Evolutionary conservation across 2,797 vertebrate species (phyloP).

Genomic region (Hephaestus fuliginosus): DNA sequence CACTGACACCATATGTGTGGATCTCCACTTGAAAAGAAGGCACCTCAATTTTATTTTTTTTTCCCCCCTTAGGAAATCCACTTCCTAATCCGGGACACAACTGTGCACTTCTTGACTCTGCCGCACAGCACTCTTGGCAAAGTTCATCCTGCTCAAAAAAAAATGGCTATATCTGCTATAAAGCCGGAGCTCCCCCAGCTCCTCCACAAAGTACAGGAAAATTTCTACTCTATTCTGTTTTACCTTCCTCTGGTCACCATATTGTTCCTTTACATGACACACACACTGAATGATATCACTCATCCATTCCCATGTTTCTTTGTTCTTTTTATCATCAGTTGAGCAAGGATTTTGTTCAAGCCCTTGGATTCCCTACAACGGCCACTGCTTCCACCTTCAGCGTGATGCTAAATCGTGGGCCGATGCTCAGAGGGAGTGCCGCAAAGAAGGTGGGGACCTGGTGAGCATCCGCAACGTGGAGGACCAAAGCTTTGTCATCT

Average conservation of each 20-base stretch:
- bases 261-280: background rate
- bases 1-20: background rate
- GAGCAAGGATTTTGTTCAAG: constrained; percentile 83
- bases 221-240: constrained; percentile 4
- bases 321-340: constrained; percentile 61
- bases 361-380: constrained; percentile 91
- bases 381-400: constrained; percentile 90
- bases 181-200: constrained; percentile 80
- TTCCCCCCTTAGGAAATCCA: constrained; percentile 86
- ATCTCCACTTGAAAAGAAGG: background rate
- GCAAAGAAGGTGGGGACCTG: constrained; percentile 90
- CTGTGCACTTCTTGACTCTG: constrained; percentile 88
- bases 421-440: constrained; percentile 86
- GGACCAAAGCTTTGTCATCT: constrained; percentile 92
- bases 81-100: constrained; percentile 88
- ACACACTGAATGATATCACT: background rate
- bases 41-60: constrained; percentile 18
- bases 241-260: background rate
- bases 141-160: constrained; percentile 87
- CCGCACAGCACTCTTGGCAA: constrained; percentile 89
- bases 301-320: constrained; percentile 1
- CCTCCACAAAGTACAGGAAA: constrained; percentile 84
- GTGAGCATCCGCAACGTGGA: constrained; percentile 90
- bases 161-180: constrained; percentile 93
- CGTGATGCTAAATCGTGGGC: constrained; percentile 86